These are phyloP conservation scores for Enteromius thamalakanensis DNA, from an alignment of 2,797 vertebrate species.

Conservation along the genomic window DNA sequence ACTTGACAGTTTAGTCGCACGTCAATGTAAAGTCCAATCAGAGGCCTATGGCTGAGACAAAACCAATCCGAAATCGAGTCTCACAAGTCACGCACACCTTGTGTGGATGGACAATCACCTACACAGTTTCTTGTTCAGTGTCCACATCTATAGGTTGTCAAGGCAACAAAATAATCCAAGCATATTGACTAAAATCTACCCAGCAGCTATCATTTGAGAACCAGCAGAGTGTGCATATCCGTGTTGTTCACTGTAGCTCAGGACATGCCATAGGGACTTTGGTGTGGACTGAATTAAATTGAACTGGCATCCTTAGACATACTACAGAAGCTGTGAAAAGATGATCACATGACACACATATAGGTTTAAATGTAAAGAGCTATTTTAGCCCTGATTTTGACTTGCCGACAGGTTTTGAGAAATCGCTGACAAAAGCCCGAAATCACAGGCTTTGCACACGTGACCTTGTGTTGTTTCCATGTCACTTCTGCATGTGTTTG, in stretches of 20 bases:
- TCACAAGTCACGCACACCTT: neutral
- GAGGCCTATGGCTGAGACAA: neutral
- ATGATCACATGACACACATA: neutral
- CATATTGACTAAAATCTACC: neutral
- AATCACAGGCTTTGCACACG: too few species aligned
- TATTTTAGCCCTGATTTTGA: too few species aligned
- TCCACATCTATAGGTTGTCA: neutral
- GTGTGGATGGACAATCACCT: neutral
- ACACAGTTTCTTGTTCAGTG: neutral
- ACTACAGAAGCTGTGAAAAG: neutral
- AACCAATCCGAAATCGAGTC: neutral
- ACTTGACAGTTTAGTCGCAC: neutral
- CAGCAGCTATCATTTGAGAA: conserved; percentile 15
- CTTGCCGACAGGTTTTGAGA: too few species aligned
- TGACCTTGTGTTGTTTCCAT: too few species aligned
- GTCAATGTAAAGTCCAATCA: conserved; percentile 8
- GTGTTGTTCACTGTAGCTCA: neutral
- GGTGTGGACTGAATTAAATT: neutral
- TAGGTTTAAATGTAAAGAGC: conserved; percentile 10
- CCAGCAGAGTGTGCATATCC: neutral
- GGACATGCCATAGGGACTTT: neutral
- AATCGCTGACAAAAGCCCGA: too few species aligned
- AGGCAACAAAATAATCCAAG: neutral
- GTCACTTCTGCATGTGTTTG: too few species aligned
- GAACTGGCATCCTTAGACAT: neutral